Percentiles rank a stretch among this genome's conserved stretches.
phyloP scores from a whole-genome alignment of 2,113 vertebrate genomes.

The Loxodonta africana region DNA sequence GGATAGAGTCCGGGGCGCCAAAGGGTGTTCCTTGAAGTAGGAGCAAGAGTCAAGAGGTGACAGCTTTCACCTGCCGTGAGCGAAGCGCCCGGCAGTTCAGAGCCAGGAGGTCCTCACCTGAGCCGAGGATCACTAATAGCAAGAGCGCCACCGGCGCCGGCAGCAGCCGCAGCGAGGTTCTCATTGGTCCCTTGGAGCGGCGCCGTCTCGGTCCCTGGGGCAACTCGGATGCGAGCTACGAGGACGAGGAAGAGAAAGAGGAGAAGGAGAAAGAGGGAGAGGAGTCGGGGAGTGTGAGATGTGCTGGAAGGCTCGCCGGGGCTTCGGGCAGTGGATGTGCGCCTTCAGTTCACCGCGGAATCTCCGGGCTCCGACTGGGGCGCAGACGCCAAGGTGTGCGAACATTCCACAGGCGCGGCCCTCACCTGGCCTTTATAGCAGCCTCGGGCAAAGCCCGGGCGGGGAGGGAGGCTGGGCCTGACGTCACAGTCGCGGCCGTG shows the following conservation, averaged over 20 bases:
- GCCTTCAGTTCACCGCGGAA: background rate
- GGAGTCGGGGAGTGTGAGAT: fast-evolving
- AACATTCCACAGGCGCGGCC: background rate
- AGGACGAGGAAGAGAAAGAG: background rate
- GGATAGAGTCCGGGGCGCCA: background rate
- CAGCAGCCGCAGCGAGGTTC: constrained; percentile 34
- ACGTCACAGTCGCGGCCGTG: constrained; percentile 59
- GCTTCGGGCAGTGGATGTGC: background rate
- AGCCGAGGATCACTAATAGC: constrained; percentile 64
- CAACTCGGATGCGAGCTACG: background rate
- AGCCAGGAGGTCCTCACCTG: constrained; percentile 73
- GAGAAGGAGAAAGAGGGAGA: too few species aligned
- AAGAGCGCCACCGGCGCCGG: background rate
- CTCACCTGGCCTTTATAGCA: constrained; percentile 80
- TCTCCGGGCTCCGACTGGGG: background rate
- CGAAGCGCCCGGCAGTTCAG: background rate
- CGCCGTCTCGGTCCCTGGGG: constrained; percentile 46
- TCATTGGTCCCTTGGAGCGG: constrained; percentile 76
- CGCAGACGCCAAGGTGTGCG: background rate
- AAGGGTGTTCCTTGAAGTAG: background rate
- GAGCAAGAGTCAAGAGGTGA: background rate
- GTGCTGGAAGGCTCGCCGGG: background rate
- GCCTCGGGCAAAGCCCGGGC: background rate
- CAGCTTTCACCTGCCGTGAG: fast-evolving
- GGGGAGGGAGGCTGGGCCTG: background rate